Evolutionary conservation across 92 coral and sea anemone genomes (phyloP).

Genomic region (Pocillopora grandis): DNA sequence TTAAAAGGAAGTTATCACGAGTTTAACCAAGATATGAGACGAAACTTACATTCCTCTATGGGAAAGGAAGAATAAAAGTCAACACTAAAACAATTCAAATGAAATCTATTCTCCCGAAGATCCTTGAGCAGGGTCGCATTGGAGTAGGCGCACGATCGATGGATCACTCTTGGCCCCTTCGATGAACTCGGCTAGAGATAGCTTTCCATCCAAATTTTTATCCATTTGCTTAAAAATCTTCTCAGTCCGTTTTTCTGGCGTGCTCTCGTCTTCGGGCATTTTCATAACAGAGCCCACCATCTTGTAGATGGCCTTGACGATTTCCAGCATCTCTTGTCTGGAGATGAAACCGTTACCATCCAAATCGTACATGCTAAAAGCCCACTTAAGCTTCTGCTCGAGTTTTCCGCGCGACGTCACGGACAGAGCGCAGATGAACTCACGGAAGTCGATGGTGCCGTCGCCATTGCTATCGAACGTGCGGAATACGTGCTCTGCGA

Average conservation of each 20-base stretch:
- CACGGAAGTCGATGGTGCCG: slow-evolving; percentile 97
- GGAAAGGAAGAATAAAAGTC: neutral
- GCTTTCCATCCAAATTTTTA: slow-evolving; percentile 92
- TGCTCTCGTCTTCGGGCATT: slow-evolving; percentile 99
- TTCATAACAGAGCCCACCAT: slow-evolving; percentile 99
- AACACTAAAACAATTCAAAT: neutral
- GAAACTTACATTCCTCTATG: neutral
- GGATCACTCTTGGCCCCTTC: slow-evolving; percentile 99
- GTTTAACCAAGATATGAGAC: neutral
- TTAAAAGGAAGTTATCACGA: neutral
- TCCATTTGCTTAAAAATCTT: slow-evolving; percentile 99
- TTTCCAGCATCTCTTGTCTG: slow-evolving; percentile 92
- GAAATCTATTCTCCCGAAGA: neutral
- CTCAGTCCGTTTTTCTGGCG: slow-evolving; percentile 96
- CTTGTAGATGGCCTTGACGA: slow-evolving; percentile 94
- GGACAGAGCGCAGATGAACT: slow-evolving; percentile 96
- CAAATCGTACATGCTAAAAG: slow-evolving; percentile 96
- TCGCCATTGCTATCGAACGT: slow-evolving; percentile 90
- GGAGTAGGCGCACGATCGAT: slow-evolving; percentile 93
- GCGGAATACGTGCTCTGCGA: slow-evolving; percentile 98
- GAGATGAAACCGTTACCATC: slow-evolving; percentile 94
- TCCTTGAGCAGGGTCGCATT: slow-evolving; percentile 83
- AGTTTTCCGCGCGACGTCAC: slow-evolving; percentile 98
- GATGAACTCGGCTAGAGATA: slow-evolving; percentile 93
- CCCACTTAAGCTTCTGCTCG: slow-evolving; percentile 98